Conservation (phyloP, 2,888 invertebrate genomes). For the Odiellus spinosus region DNA sequence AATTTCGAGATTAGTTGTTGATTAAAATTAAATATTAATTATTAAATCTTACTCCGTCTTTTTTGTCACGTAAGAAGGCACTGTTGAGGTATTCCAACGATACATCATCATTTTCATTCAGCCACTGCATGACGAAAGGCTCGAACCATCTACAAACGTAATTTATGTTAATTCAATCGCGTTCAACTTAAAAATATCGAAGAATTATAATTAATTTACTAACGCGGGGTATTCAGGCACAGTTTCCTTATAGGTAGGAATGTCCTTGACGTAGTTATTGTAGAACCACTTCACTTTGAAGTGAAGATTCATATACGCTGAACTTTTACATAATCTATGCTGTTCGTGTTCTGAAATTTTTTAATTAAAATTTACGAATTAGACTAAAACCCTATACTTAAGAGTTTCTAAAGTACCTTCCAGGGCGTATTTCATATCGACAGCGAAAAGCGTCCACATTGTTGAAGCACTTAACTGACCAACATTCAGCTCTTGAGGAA, state of each 20-base stretch:
- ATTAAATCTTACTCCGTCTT: slow-evolving; percentile 54
- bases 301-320: slow-evolving; percentile 98
- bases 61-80: slow-evolving; percentile 93
- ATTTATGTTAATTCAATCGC: too few species aligned
- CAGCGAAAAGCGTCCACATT: slow-evolving; percentile 93
- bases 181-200: too few species aligned
- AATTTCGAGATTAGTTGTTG: neutral
- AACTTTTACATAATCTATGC: slow-evolving; percentile 86
- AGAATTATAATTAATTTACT: slow-evolving; percentile 23
- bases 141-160: slow-evolving; percentile 67
- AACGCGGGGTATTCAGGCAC: slow-evolving; percentile 94
- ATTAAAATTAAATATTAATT: neutral
- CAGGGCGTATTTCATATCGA: slow-evolving; percentile 91
- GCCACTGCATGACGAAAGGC: slow-evolving; percentile 99
- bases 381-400: neutral
- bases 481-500: slow-evolving; percentile 96
- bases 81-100: slow-evolving; percentile 96
- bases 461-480: slow-evolving; percentile 93
- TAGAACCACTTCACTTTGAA: slow-evolving; percentile 99
- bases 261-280: slow-evolving; percentile 92
- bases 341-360: slow-evolving; percentile 73
- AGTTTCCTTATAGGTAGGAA: slow-evolving; percentile 83
- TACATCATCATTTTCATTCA: slow-evolving; percentile 98
- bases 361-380: neutral
- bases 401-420: slow-evolving; percentile 40